These are phyloP conservation scores for Anaspis maculata DNA, from an alignment of 2,888 invertebrate species.

Conservation along the genomic window DNA sequence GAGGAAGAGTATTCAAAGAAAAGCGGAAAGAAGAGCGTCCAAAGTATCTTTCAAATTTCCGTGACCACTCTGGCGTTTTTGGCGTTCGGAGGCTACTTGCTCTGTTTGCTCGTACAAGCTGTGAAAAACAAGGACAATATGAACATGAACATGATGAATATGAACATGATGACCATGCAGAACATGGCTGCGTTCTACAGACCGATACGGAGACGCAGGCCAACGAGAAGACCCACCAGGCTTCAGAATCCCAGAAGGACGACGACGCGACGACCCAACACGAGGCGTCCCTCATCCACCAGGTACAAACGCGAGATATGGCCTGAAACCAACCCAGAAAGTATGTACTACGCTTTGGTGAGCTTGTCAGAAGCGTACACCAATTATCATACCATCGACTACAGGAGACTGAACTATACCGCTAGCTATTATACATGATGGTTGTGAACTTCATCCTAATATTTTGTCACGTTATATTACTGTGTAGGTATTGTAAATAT, in stretches of 20 bases:
- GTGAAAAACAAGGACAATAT: slow-evolving; percentile 54
- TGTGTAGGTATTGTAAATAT: too few relatives aligned
- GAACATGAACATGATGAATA: slow-evolving; percentile 27
- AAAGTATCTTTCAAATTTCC: slow-evolving; percentile 68
- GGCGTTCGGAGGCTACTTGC: slow-evolving; percentile 75
- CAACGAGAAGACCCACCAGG: slow-evolving; percentile 16
- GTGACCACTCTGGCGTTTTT: slow-evolving; percentile 72
- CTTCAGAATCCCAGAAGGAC: slow-evolving; percentile 9
- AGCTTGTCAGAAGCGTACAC: slow-evolving; percentile 51
- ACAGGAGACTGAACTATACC: slow-evolving; percentile 26
- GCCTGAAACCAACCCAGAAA: slow-evolving; percentile 38
- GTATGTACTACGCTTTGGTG: slow-evolving; percentile 46
- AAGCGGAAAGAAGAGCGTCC: slow-evolving; percentile 45
- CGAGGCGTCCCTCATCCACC: slow-evolving; percentile 11
- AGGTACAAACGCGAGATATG: slow-evolving; percentile 25
- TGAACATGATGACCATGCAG: slow-evolving; percentile 28
- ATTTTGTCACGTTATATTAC: too few relatives aligned
- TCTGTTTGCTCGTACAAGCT: slow-evolving; percentile 69
- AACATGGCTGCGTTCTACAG: slow-evolving; percentile 2
- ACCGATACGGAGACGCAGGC: slow-evolving; percentile 3
- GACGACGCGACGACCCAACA: slow-evolving; percentile 16
- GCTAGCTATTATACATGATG: slow-evolving; percentile 15
- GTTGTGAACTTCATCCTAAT: too few relatives aligned
- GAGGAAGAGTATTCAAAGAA: slow-evolving; percentile 39
- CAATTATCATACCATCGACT: slow-evolving; percentile 39